Base-by-base conservation (phyloP, 2,113 vertebrate species). In the Guaruba guarouba region DNA sequence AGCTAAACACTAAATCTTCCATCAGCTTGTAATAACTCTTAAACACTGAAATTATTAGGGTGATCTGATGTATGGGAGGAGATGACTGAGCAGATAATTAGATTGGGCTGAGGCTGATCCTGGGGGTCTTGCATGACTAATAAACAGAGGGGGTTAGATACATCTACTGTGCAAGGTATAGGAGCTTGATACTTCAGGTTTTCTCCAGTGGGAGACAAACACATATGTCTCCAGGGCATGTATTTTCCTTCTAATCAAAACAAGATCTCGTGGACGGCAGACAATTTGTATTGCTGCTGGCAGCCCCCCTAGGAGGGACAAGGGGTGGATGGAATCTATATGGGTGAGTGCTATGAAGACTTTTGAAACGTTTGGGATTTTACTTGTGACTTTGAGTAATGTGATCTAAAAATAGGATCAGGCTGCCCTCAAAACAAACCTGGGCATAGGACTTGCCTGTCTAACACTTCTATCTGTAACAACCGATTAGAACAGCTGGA, bases 241-340 rank as follows among this genome's bases (percentile, higher is more conserved):
- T 27, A 2, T 29, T 33, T 4, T 27, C 24, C 23, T 51, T 27
- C 63, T 49, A 41, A 11, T 11, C 61, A 20, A 35, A 31, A 23
- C 29, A 49, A 35, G 48, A 16, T 13, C 18, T 0, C 3, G 35
- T 5, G 17, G 14, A 8, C 2, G 17, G 35, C 63, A 83, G 63
- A 31, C 10, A 17, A 22, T 5, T 41, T 11, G 49, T 46, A 11
- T 8, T 63, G 7, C 48, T 70, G 62, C 4, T 55, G 81, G 43
- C 43, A 78, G 0, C 22, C 9, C 11, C 31, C 9, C 22, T 7
- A 3, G 27, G 31, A 86, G 12, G 48, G 25, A 10, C 0, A 2
- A 41, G 43, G 7, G 1, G 2, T 3, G 19, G 18, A 13, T 55
- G 35, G 39, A 41, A 19, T 76, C 46, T 9, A 2, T 8, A 15